Evolutionary conservation across 1,140 invertebrate species (phyloP).

Genomic region (Papilio machaon): DNA sequence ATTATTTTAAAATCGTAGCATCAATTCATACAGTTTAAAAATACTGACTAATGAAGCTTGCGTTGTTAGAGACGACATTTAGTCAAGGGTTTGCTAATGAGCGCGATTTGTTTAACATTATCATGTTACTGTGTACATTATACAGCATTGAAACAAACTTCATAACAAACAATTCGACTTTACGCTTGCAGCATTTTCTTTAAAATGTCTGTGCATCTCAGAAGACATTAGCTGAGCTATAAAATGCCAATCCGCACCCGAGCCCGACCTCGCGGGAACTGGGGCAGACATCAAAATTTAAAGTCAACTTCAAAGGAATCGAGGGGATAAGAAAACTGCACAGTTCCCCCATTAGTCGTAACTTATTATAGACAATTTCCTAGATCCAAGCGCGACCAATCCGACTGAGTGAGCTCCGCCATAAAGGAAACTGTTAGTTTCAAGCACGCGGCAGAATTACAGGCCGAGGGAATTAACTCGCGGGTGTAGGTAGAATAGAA

Average conservation of each 20-base stretch:
- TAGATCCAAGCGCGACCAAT: constrained; percentile 69
- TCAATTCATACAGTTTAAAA: not conserved
- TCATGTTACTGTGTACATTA: not conserved
- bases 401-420: constrained; percentile 70
- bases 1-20: not conserved
- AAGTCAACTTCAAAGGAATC: constrained; percentile 61
- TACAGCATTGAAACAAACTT: constrained; percentile 22
- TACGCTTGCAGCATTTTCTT: constrained; percentile 20
- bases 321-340: constrained; percentile 62
- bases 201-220: constrained; percentile 11
- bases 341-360: constrained; percentile 66
- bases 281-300: constrained; percentile 60
- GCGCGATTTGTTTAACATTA: not conserved
- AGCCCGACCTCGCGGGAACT: constrained; percentile 42
- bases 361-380: constrained; percentile 75
- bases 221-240: constrained; percentile 8
- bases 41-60: not conserved
- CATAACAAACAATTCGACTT: not conserved
- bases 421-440: constrained; percentile 69
- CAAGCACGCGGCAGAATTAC: constrained; percentile 57
- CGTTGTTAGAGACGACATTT: not conserved
- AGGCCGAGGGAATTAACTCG: constrained; percentile 55
- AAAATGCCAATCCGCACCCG: constrained; percentile 37
- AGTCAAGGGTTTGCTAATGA: not conserved
- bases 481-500: constrained; percentile 54